A percentile compares a stretch with the other conserved stretches of the same genome.
Conservation (phyloP, 2,113 vertebrate genomes). For the Ramphastos sulfuratus region DNA sequence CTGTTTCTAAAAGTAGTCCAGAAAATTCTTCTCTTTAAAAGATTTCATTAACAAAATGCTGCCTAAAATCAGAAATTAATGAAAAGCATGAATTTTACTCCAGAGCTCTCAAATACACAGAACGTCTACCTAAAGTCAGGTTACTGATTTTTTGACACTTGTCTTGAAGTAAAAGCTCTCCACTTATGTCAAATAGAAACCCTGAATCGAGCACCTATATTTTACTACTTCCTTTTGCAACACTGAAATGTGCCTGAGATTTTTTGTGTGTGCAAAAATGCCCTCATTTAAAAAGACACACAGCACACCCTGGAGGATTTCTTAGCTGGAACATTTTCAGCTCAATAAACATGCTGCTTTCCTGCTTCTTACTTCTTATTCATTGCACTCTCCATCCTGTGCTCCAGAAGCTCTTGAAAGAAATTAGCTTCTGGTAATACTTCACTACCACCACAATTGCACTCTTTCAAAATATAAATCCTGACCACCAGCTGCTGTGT, state of each 20-base stretch:
- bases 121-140: not conserved
- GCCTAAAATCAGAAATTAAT: not conserved
- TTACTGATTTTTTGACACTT: not conserved
- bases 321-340: slow-evolving; percentile 18
- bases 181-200: not conserved
- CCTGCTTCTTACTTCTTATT: slow-evolving; percentile 34
- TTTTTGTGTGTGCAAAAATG: slow-evolving; percentile 40
- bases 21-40: not conserved
- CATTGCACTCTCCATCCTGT: slow-evolving; percentile 58
- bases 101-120: not conserved
- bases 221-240: slow-evolving; percentile 58
- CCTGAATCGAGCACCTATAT: slow-evolving; percentile 60
- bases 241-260: slow-evolving; percentile 70
- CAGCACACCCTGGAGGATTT: slow-evolving; percentile 41
- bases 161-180: not conserved
- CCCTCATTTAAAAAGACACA: slow-evolving; percentile 46
- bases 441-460: not conserved
- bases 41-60: not conserved
- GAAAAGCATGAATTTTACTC: not conserved
- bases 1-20: not conserved
- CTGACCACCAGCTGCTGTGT: not conserved
- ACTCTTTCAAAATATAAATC: slow-evolving; percentile 24
- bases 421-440: slow-evolving; percentile 27
- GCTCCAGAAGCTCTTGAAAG: slow-evolving; percentile 41
- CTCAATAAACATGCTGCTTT: not conserved